These are phyloP conservation scores for Ctenomys sociabilis DNA, from an alignment of 2,113 vertebrate species.

Conservation along the genomic window DNA sequence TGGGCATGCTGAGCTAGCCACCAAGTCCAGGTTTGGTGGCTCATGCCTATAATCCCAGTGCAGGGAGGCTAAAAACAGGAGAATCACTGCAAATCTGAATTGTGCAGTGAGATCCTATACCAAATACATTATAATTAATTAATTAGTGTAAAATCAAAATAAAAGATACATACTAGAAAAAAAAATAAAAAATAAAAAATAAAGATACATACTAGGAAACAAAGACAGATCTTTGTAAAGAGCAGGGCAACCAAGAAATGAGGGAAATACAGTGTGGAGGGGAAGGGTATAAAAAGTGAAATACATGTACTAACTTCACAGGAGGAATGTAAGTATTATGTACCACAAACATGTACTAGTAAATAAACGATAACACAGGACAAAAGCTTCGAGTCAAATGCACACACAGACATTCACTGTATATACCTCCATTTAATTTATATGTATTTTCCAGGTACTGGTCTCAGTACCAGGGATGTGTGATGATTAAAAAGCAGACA, in stretches of 20 bases:
- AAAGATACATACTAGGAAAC: neutral
- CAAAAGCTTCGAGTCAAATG: neutral
- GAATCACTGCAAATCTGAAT: too few relatives aligned
- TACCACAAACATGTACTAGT: neutral
- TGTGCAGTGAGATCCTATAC: too few relatives aligned
- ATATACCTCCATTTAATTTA: conserved; percentile 15
- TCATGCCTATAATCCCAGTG: too few relatives aligned
- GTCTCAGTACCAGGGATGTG: neutral
- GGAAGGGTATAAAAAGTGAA: neutral
- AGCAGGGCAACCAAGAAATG: neutral
- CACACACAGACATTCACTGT: neutral
- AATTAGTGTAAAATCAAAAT: neutral
- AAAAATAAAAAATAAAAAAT: neutral
- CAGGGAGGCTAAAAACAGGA: too few relatives aligned
- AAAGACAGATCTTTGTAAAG: neutral
- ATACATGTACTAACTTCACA: neutral
- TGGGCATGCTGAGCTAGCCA: too few relatives aligned
- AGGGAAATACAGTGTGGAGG: neutral
- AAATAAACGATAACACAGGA: neutral
- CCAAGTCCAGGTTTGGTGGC: too few relatives aligned
- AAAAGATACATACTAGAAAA: neutral
- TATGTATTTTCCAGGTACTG: neutral
- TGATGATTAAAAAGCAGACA: neutral
- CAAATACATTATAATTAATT: too few relatives aligned
- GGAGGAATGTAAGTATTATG: neutral